Conservation (phyloP, 1,140 invertebrate species). For the Spodoptera frugiperda region DNA sequence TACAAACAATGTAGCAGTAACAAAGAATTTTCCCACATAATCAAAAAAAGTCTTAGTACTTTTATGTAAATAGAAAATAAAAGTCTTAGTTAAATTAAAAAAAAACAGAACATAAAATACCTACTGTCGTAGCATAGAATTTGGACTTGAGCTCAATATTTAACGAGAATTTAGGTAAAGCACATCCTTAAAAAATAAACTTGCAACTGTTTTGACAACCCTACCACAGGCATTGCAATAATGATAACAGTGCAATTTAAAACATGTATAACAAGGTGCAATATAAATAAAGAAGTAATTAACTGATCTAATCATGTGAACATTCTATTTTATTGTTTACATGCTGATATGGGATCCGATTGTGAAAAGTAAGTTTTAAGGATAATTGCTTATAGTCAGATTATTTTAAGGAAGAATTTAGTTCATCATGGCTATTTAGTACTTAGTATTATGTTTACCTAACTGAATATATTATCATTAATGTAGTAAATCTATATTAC, state of each 20-base stretch:
- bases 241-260: neutral
- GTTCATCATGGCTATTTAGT: no score
- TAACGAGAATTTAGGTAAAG: no score
- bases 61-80: neutral
- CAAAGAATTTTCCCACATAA: neutral
- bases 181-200: no score
- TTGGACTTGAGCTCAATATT: no score
- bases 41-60: neutral
- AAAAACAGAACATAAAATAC: no score
- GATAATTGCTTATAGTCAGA: neutral
- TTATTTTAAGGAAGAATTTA: neutral
- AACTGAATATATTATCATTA: no score
- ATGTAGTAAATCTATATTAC: no score
- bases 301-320: neutral
- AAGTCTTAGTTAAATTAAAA: no score
- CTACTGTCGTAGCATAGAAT: no score
- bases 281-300: neutral
- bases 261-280: neutral
- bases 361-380: neutral
- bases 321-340: conserved; percentile 3
- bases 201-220: neutral
- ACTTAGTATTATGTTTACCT: no score
- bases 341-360: conserved; percentile 12
- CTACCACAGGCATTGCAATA: neutral
- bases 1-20: neutral